These are phyloP conservation scores for Ectemnius lituratus DNA, from an alignment of 2,888 invertebrate genomes.

Conservation along the genomic window DNA sequence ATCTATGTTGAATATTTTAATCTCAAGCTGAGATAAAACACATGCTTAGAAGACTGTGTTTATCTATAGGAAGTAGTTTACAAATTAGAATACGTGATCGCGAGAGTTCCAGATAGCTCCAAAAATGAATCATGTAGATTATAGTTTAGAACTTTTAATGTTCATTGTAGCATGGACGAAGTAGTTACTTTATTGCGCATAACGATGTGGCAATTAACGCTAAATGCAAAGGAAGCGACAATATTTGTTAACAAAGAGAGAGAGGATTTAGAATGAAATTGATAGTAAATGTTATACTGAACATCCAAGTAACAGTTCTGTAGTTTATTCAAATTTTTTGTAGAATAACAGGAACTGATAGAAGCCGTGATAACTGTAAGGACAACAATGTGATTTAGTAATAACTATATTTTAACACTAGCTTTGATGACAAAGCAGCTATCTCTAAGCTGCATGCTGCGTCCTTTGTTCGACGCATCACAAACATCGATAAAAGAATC, in stretches of 20 bases:
- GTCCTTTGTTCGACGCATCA: neutral
- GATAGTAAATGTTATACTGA: constrained; percentile 2
- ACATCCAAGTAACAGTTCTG: constrained; percentile 15
- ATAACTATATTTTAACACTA: constrained; percentile 10
- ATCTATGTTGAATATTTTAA: constrained; percentile 22
- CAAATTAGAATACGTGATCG: constrained; percentile 21
- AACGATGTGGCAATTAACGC: constrained; percentile 9
- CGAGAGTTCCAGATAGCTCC: constrained; percentile 12
- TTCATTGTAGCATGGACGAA: constrained; percentile 13
- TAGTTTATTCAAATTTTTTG: constrained; percentile 13
- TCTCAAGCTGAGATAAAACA: constrained; percentile 17
- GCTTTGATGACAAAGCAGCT: neutral
- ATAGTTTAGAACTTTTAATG: constrained; percentile 24
- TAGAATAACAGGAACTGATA: neutral
- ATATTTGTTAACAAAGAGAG: constrained; percentile 17
- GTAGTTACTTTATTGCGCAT: neutral
- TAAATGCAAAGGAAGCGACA: constrained; percentile 19
- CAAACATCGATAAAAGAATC: neutral
- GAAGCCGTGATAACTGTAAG: constrained; percentile 9
- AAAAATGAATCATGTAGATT: constrained; percentile 8
- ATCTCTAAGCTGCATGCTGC: neutral
- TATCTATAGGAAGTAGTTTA: constrained; percentile 18
- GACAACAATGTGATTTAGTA: constrained; percentile 29
- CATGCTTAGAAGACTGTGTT: constrained; percentile 39
- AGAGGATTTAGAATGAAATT: constrained; percentile 7